Base-by-base conservation (phyloP, 2,113 vertebrate species). In the Athene noctua region DNA sequence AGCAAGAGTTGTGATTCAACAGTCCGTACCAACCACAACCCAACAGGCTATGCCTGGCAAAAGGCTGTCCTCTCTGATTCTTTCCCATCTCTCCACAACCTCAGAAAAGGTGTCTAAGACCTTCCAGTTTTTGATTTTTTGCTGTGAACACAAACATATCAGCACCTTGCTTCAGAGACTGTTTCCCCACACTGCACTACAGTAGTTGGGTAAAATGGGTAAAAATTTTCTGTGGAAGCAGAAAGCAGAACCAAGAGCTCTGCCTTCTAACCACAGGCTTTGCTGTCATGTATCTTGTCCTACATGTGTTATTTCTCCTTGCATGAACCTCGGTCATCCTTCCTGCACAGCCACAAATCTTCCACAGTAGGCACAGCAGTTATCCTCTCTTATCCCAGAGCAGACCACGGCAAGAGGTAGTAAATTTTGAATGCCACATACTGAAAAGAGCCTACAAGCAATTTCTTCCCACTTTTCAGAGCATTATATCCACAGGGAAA, bases 21-120 rank as follows among this genome's bases (percentile, higher is more conserved):
- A 10, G 1, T 44, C 13, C 0, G 0, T 26, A 32, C 11, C 8
- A 47, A 40, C 15, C 6, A 6, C 68, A 72, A 15, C 13, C 15
- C 42, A 82, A 19, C 17, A 42, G 15, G 27, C 2, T 30, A 29
- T 29, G 6, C 9, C 18, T 78, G 21, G 6, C 25, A 67, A 57
- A 77, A 18, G 5, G 2, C 5, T 55, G 46, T 55, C 30, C 8
- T 70, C 30, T 36, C 30, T 59, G n/a, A 51, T 17, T 14, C 7
- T 71, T 40, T 38, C 7, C 40, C 9, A 18, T 55, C 46, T 81
- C 68, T n/a, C 25, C 36, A 18, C 0, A 0, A 32, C 2, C 12
- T 58, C n/a, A 46, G 16, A 16, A 85, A 71, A 71, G 12, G 6
- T 1, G 15, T 63, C 19, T 27, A 40, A 63, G 38, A 58, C 20